Base-by-base conservation (phyloP, 2,888 invertebrate species). In the Amitus sp. region DNA sequence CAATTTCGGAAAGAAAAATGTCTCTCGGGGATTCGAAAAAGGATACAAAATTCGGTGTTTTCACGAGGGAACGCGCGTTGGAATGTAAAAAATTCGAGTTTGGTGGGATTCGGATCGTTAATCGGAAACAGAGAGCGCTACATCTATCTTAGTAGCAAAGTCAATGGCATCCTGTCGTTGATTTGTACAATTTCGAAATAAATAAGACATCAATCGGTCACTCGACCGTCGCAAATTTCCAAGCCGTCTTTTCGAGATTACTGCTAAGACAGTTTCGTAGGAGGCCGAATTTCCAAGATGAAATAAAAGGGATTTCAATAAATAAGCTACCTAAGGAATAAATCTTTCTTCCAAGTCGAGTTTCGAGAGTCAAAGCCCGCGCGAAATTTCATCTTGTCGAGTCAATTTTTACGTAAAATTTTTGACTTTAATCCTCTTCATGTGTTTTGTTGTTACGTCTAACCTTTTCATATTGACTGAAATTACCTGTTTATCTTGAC, bases 311-410 rank as follows among this genome's bases (percentile, higher is more conserved):
- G 76, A 75, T 77, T 78, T 79, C 75, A 79, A 79, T 79, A 79
- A 79, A 79, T 79, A 79, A 79, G 75, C 79, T 79, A 79, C 73
- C 78, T 79, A 79, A 69, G 78, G 76, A 76, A 73, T 75, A 73
- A 68, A 71, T 73, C 69, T 71, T 74, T 71, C 65, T 60, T 43
- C 43, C 20, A 65, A 56, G 61, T 68, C 64, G 69, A 70, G 58
- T 68, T 67, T 66, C 69, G 70, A 67, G 66, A 66, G 69, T 46
- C 51, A 68, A 30, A 43, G 39, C 39, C n/a, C 27, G 43, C 23
- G 23, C 43, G 27, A 23, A 23, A 27, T 43, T 17, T 6, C n/a
- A 23, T 23, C 23, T n/a, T n/a, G n/a, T n/a, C n/a, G n/a, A n/a
- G n/a, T n/a, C n/a, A n/a, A n/a, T n/a, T n/a, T n/a, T n/a, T n/a